Evolutionary conservation across 2,113 vertebrate species (phyloP).

Genomic region (Pelecanus crispus): DNA sequence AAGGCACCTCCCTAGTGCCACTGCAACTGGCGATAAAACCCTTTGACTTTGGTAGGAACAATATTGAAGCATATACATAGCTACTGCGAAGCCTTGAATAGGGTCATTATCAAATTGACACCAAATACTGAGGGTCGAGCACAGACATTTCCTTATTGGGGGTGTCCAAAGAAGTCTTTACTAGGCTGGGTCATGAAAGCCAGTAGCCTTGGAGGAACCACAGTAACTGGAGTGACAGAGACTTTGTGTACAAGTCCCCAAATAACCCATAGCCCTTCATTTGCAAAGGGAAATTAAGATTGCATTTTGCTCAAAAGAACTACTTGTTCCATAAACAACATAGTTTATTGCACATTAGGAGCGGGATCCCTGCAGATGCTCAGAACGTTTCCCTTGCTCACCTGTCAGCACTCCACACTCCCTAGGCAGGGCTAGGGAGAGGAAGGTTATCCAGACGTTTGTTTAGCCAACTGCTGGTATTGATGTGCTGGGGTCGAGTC

Average conservation of each 20-base stretch:
- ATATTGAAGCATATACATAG: not conserved
- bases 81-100: not conserved
- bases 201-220: not conserved
- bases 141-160: not conserved
- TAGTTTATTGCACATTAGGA: not conserved
- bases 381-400: not conserved
- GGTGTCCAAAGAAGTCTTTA: not conserved
- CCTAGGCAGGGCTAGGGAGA: not conserved
- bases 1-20: not conserved
- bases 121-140: not conserved
- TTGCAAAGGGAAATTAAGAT: not conserved
- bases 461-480: not conserved
- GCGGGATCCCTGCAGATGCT: not conserved
- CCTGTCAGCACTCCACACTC: fast-evolving
- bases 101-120: not conserved
- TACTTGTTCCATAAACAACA: not conserved
- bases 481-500: not conserved
- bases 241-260: not conserved
- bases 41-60: not conserved
- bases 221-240: not conserved
- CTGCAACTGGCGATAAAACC: not conserved
- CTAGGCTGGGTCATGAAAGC: not conserved
- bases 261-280: not conserved
- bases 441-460: not conserved
- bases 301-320: not conserved